Evolutionary conservation across 92 coral and sea anemone species (phyloP).

Genomic region (Porites divaricata): DNA sequence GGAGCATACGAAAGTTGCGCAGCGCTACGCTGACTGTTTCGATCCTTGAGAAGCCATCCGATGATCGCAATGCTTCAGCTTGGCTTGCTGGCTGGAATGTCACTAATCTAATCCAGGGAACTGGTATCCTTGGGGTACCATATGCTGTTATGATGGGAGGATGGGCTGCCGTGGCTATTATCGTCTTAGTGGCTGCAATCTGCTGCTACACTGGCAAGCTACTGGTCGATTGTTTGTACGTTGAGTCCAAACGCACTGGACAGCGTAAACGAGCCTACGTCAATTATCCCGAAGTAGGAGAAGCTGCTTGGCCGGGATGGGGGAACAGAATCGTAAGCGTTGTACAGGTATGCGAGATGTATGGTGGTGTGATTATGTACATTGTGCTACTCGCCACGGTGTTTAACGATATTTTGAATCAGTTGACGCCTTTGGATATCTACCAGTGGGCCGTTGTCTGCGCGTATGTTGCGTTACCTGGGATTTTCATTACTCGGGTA

Average conservation of each 20-base stretch:
- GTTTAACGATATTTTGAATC: conserved; percentile 69
- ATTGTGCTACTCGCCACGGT: conserved; percentile 91
- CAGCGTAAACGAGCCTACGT: conserved; percentile 75
- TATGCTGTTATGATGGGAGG: conserved; percentile 92
- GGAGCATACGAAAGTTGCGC: conserved; percentile 74
- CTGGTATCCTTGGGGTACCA: conserved; percentile 90
- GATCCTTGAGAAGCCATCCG: conserved; percentile 78
- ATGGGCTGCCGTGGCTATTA: conserved; percentile 86
- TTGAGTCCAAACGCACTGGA: conserved; percentile 84
- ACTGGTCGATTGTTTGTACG: conserved; percentile 86
- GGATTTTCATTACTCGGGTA: conserved; percentile 84
- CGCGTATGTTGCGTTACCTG: conserved; percentile 77
- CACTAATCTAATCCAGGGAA: conserved; percentile 89
- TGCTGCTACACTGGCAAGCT: conserved; percentile 96
- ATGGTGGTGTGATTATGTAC: conserved; percentile 87
- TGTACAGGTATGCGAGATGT: conserved; percentile 94
- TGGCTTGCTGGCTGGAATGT: conserved; percentile 94
- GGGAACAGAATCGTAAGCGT: conserved; percentile 88
- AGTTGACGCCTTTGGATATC: conserved; percentile 67
- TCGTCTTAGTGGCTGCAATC: conserved; percentile 72
- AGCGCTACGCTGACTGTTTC: conserved; percentile 83
- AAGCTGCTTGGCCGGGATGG: conserved; percentile 93
- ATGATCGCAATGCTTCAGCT: conserved; percentile 90
- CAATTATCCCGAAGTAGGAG: conserved; percentile 92
- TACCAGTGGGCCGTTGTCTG: conserved; percentile 91